Base-by-base conservation (phyloP, 1,140 invertebrate species). In the Gryon sp. region DNA sequence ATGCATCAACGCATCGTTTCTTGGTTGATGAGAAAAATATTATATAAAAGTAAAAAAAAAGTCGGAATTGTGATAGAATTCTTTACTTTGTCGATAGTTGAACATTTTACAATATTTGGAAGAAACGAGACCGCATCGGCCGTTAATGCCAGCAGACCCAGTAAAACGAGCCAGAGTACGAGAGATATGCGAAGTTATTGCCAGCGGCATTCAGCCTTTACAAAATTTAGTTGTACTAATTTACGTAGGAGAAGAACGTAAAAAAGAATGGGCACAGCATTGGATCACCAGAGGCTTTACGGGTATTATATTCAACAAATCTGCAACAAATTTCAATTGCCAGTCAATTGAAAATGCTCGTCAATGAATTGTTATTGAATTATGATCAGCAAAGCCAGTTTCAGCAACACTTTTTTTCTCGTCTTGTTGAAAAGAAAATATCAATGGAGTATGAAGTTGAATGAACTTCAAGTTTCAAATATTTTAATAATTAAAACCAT, bases 31-130 rank as follows among this genome's bases (percentile, higher is more conserved):
- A 34, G 15, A 2, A 4, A 8, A 32, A 22, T n/a, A n/a, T n/a
- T n/a, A 59, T 70, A 77, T 28, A 73, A 72, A 77, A 77, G 52
- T 73, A 72, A 77, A 66, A 65, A 72, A 65, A 6, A n/a, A n/a
- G n/a, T n/a, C n/a, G n/a, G 3, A 15, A 4, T 32, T 65, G 0
- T 40, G 30, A 15, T 22, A 18, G 5, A n/a, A 32, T 46, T 19
- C 50, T 43, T 43, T 43, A n/a, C 9, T 52, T 65, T 59, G 8
- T 28, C 2, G 1, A 19, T 40, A 93, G 86, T 86, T 98, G 32
- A 96, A 95, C 79, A 98, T 99, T 59, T 93, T 99, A 91, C 95
- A 98, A 88, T 99, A 98, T 89, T 90, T 99, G 80, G 97, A 99
- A 89, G 97, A 99, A 88, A 95, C 93, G 0, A 91, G 95, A 83